A percentile compares a stretch with the other conserved stretches of the same genome.
Evolutionary conservation across 2,888 invertebrate genomes (phyloP).

Genomic region (Cataglyphis albicans): DNA sequence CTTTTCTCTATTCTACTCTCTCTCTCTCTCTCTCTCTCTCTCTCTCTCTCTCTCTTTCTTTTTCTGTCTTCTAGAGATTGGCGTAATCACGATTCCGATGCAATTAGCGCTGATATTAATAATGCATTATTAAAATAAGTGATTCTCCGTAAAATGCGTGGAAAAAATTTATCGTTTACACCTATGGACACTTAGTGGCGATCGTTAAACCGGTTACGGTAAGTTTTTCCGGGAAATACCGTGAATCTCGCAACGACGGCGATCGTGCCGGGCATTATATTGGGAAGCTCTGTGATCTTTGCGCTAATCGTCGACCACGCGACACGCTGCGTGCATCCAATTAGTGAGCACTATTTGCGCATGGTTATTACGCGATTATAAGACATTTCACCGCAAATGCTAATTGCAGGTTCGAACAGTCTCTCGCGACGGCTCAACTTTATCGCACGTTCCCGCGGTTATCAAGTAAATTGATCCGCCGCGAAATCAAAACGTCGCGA

Average conservation of each 20-base stretch:
- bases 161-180: conserved; percentile 49
- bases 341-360: conserved; percentile 53
- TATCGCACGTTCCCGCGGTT: conserved; percentile 48
- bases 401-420: conserved; percentile 57
- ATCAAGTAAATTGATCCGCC: conserved; percentile 55
- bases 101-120: conserved; percentile 27
- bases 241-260: neutral
- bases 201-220: conserved; percentile 41
- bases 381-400: conserved; percentile 47
- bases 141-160: neutral
- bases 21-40: neutral
- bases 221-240: conserved; percentile 2
- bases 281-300: conserved; percentile 22
- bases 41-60: no score
- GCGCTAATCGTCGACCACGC: conserved; percentile 30
- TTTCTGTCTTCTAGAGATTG: neutral
- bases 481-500: conserved; percentile 48
- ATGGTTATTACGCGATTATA: conserved; percentile 61
- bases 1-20: neutral
- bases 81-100: neutral
- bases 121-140: conserved; percentile 14
- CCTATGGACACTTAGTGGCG: conserved; percentile 15
- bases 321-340: conserved; percentile 41
- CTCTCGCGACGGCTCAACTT: conserved; percentile 28
- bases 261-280: conserved; percentile 8